These are phyloP conservation scores for Mus spicilegus DNA, from an alignment of 2,113 vertebrate species.

Conservation along the genomic window DNA sequence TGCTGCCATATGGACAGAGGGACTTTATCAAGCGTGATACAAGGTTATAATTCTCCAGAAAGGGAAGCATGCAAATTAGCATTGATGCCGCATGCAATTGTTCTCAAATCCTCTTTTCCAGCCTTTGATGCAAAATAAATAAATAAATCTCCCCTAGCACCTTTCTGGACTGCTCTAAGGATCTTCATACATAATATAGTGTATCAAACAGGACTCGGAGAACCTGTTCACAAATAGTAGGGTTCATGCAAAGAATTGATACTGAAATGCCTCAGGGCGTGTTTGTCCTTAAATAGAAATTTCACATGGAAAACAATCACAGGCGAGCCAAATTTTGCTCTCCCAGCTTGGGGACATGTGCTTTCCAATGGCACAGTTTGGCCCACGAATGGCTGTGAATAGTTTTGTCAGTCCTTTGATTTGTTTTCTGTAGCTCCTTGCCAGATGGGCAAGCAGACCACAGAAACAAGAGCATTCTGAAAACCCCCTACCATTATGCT, in stretches of 20 bases:
- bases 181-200: slow-evolving; percentile 72
- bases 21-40: slow-evolving; percentile 56
- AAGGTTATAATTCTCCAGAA: slow-evolving; percentile 70
- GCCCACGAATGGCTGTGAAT: slow-evolving; percentile 64
- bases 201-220: slow-evolving; percentile 51
- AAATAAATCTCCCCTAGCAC: slow-evolving; percentile 51
- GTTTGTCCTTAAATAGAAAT: slow-evolving; percentile 70
- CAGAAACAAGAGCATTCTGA: slow-evolving; percentile 69
- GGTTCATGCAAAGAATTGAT: slow-evolving; percentile 58
- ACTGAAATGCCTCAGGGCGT: slow-evolving; percentile 58
- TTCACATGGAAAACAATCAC: slow-evolving; percentile 54
- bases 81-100: slow-evolving; percentile 34
- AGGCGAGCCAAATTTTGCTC: slow-evolving; percentile 61
- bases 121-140: slow-evolving; percentile 63
- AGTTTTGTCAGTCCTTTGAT: slow-evolving; percentile 71
- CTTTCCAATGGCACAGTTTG: slow-evolving; percentile 75
- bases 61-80: slow-evolving; percentile 74
- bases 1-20: slow-evolving; percentile 58
- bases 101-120: slow-evolving; percentile 68
- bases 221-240: slow-evolving; percentile 36
- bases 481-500: slow-evolving; percentile 32
- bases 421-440: slow-evolving; percentile 77
- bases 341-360: slow-evolving; percentile 43
- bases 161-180: slow-evolving; percentile 44
- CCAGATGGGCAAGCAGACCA: slow-evolving; percentile 73